phyloP scores from a whole-genome alignment of 2,113 vertebrate genomes.

The Sturnira hondurensis region DNA sequence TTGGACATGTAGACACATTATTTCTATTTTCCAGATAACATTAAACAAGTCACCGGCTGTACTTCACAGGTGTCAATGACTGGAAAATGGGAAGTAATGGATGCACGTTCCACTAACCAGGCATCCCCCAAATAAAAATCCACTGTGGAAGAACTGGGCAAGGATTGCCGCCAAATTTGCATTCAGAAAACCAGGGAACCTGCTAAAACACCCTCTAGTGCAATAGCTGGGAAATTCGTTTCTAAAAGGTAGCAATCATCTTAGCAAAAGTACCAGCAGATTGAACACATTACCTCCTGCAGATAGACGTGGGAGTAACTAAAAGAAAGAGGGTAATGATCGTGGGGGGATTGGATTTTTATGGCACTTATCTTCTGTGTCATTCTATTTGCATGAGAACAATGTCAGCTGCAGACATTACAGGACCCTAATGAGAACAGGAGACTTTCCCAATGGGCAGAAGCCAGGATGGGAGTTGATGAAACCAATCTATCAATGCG shows the following conservation, averaged over 20 bases:
- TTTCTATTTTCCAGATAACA: conserved; percentile 11
- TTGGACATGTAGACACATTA: neutral
- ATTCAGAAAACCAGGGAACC: neutral
- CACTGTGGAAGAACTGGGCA: neutral
- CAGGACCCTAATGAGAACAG: conserved; percentile 76
- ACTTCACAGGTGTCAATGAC: neutral
- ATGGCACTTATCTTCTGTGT: conserved; percentile 69
- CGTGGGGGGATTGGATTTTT: conserved; percentile 72
- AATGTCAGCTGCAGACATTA: conserved; percentile 75
- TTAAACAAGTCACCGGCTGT: neutral
- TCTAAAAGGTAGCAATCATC: conserved; percentile 61
- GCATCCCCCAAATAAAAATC: neutral
- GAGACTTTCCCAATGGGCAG: conserved; percentile 71
- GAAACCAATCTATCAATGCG: conserved; percentile 89
- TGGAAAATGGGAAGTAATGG: neutral
- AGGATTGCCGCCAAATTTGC: neutral
- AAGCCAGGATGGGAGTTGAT: conserved; percentile 82
- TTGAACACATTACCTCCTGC: conserved; percentile 59
- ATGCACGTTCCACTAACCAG: neutral
- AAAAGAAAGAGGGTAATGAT: conserved; percentile 70
- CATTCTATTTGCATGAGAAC: conserved; percentile 80
- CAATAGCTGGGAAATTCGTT: conserved; percentile 50
- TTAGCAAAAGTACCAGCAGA: conserved; percentile 72
- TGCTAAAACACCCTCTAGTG: conserved; percentile 20
- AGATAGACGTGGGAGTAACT: conserved; percentile 69